These are phyloP conservation scores for Drosophila navojoa DNA, from an alignment of 1,140 invertebrate species.

Conservation along the genomic window DNA sequence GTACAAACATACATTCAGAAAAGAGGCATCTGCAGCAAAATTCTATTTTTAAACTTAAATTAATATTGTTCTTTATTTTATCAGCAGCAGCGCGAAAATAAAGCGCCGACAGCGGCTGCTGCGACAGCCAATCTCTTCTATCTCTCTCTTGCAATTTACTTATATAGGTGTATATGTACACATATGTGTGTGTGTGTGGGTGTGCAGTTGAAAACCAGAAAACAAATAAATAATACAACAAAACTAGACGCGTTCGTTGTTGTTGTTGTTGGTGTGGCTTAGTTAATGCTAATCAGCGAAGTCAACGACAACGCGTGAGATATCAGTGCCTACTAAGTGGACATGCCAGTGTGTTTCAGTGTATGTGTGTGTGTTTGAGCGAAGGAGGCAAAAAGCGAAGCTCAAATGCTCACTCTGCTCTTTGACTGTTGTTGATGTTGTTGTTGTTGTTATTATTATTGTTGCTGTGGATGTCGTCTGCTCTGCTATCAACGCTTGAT, in stretches of 20 bases:
- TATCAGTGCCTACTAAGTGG: conserved; percentile 47
- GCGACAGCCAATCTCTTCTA: conserved; percentile 35
- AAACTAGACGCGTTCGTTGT: conserved; percentile 59
- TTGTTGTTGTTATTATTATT: conserved; percentile 9
- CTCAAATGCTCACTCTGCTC: conserved; percentile 48
- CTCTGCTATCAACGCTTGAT: conserved; percentile 73
- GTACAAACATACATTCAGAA: conserved; percentile 55
- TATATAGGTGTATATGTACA: conserved; percentile 7
- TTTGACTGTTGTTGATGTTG: conserved; percentile 17
- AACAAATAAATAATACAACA: conserved; percentile 78
- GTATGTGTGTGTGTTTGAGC: conserved; percentile 19
- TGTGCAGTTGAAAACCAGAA: conserved; percentile 59
- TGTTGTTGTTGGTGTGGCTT: conserved; percentile 44
- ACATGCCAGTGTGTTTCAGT: conserved; percentile 5
- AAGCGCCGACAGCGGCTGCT: conserved; percentile 66
- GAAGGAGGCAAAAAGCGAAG: conserved; percentile 48
- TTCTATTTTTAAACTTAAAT: conserved; percentile 82
- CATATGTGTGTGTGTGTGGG: conserved; percentile 28
- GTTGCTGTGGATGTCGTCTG: conserved; percentile 35
- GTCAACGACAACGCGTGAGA: conserved; percentile 57
- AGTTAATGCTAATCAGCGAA: conserved; percentile 59
- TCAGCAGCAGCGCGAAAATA: conserved; percentile 76
- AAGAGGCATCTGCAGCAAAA: conserved; percentile 75
- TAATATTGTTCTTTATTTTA: conserved; percentile 83
- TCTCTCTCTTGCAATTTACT: conserved; percentile 19